A percentile compares a stretch with the other conserved stretches of the same genome.
Conservation (phyloP, 1,140 invertebrate species). For the Heliconius himera region DNA sequence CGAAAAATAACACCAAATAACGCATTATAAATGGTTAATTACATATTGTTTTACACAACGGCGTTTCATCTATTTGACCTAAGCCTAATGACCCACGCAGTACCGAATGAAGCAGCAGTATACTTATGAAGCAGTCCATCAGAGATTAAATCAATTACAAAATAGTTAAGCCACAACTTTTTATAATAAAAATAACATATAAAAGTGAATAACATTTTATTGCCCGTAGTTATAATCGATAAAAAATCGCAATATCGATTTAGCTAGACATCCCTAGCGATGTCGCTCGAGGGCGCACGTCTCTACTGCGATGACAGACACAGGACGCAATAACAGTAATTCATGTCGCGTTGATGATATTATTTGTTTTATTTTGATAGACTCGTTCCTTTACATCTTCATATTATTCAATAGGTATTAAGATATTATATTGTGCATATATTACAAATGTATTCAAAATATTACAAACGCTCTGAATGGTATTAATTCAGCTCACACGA, state of each 20-base stretch:
- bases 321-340: slow-evolving; percentile 14
- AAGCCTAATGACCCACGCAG: neutral
- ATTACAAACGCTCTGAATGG: neutral
- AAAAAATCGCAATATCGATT: neutral
- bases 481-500: slow-evolving; percentile 1
- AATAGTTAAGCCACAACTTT: neutral
- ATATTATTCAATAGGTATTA: too few relatives aligned
- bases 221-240: neutral
- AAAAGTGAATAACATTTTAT: neutral
- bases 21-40: slow-evolving; percentile 1
- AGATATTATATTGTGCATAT: neutral
- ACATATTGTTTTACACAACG: neutral
- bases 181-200: neutral
- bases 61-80: neutral
- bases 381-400: neutral
- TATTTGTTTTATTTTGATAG: slow-evolving; percentile 14
- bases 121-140: neutral
- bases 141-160: neutral
- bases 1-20: neutral
- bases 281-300: slow-evolving; percentile 7
- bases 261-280: neutral
- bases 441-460: neutral
- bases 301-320: slow-evolving; percentile 12
- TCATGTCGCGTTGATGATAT: slow-evolving; percentile 11
- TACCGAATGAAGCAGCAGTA: neutral